Conservation (phyloP, 2,888 invertebrate species). For the Balanococcus diminutus region DNA sequence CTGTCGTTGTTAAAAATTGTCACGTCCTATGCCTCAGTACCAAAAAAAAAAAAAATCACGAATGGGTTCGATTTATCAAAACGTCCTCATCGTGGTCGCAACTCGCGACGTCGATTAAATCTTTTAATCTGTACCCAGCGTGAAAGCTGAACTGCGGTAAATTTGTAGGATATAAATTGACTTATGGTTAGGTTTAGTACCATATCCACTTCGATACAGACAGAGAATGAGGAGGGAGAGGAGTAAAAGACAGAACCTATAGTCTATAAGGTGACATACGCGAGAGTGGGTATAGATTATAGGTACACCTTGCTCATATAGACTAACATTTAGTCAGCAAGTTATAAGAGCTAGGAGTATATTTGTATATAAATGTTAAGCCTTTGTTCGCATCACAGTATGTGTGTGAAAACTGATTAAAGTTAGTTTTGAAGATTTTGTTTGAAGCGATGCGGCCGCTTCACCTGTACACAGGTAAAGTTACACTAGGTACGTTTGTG, state of each 20-base stretch:
- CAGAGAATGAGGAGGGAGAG: not conserved
- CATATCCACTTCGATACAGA: not conserved
- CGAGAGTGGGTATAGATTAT: not conserved
- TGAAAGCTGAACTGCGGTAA: not conserved
- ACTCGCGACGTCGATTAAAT: not conserved
- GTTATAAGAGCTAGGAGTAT: not conserved
- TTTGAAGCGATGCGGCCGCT: conserved; percentile 49
- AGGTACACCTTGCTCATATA: not conserved
- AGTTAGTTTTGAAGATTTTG: conserved; percentile 53
- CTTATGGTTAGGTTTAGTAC: not conserved
- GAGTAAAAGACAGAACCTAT: not conserved
- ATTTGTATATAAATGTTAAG: conserved; percentile 36
- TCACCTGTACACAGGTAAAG: conserved; percentile 51
- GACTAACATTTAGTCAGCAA: not conserved
- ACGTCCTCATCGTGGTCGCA: not conserved
- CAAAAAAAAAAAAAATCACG: not conserved
- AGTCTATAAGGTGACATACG: not conserved
- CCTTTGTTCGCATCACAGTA: conserved; percentile 46
- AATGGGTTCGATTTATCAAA: conserved; percentile 7
- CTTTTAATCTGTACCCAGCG: not conserved
- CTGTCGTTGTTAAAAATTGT: too few relatives aligned
- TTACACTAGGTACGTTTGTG: conserved; percentile 44
- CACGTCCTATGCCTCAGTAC: not conserved
- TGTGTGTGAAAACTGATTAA: conserved; percentile 53
- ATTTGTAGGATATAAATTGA: not conserved